Base-by-base conservation (phyloP, 2,113 vertebrate genomes). In the Vombatus ursinus region DNA sequence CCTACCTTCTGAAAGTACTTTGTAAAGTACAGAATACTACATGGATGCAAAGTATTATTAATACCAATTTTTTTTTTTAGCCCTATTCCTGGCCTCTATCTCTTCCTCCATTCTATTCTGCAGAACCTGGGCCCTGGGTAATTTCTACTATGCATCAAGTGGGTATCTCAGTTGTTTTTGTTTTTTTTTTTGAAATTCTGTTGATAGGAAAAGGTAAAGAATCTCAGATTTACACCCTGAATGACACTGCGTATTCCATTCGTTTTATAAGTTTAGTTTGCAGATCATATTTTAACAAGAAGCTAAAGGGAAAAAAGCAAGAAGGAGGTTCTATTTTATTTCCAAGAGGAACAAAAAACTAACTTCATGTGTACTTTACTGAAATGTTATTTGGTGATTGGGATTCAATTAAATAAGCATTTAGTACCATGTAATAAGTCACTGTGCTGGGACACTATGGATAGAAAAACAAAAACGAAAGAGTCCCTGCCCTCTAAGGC, bases 251-350 rank as follows among this genome's bases (percentile, higher is more conserved):
- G 9, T 54, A 54, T 54, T 52, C 44, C 49, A 90, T 44, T 57
- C 37, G 68, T 5, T 91, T 0, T 68, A 92, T 94, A 90, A 0
- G 28, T 52, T 95, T 52, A 94, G 49, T 91, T 92, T 93, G 92
- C 50, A 93, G 77, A 96, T 94, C 89, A 91, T 51, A 77, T 94
- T 96, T 95, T 52, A 96, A 90, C 89, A 50, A 54, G 52, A 95
- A 97, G 91, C 94, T 54, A 92, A 96, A 95, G 90, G 93, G 93
- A 49, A 96, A 93, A 94, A 97, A 54, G 52, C 57, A 94, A 97
- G 52, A 95, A 57, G 54, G 0, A 37, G 57, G 31, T 37, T 37
- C 14, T 68, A n/a, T 68, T 1, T 68, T 68, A 68, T 37, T 37
- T 68, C 12, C 31, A 51, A 53, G 25, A 50, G 92, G 90, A 44